A percentile compares a stretch with the other conserved stretches of the same genome.
Evolutionary conservation across 2,888 invertebrate species (phyloP).

Genomic region (Mellilla xanthometata): DNA sequence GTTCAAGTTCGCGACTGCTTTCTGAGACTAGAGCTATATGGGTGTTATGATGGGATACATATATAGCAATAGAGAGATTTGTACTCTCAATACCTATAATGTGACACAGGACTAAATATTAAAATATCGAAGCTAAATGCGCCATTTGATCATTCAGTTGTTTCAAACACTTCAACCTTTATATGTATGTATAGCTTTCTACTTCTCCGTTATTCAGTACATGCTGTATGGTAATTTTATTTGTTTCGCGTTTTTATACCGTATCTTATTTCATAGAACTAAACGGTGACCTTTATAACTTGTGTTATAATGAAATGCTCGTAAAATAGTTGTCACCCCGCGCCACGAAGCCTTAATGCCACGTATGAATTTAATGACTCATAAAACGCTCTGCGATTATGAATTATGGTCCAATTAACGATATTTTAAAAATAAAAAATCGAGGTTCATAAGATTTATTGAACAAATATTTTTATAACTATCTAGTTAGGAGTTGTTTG

Average conservation of each 20-base stretch:
- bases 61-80: too few relatives aligned
- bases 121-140: too few relatives aligned
- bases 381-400: constrained; percentile 31
- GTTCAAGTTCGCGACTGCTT: too few relatives aligned
- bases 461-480: constrained; percentile 32
- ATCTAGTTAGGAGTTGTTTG: constrained; percentile 24
- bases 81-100: too few relatives aligned
- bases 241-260: constrained; percentile 7
- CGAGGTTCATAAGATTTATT: constrained; percentile 32
- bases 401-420: constrained; percentile 34
- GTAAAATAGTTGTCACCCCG: constrained; percentile 35
- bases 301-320: constrained; percentile 32
- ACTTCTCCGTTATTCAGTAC: too few relatives aligned
- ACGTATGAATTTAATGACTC: constrained; percentile 32
- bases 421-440: constrained; percentile 28
- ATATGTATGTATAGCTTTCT: too few relatives aligned
- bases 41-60: too few relatives aligned
- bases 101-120: too few relatives aligned
- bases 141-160: too few relatives aligned
- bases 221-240: too few relatives aligned
- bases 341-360: constrained; percentile 28
- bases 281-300: constrained; percentile 29
- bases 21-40: too few relatives aligned
- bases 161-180: too few relatives aligned
- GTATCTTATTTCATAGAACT: constrained; percentile 9